Base-by-base conservation (phyloP, 2,797 vertebrate species). In the Taenioides sp. region DNA sequence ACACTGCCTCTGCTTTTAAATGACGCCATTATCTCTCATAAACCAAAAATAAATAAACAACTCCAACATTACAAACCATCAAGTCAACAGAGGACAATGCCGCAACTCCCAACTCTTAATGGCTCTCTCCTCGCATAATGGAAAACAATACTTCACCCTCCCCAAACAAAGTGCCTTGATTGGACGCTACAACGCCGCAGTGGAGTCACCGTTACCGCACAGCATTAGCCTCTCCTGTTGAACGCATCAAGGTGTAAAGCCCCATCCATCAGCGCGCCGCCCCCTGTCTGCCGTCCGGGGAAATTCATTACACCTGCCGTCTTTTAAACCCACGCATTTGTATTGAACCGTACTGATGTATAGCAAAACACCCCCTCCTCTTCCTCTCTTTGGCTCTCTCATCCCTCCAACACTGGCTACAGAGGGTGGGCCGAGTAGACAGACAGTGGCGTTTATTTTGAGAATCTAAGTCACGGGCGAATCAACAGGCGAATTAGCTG, bases 211-310 rank as follows among this genome's bases (percentile, higher is more conserved):
- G 73, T 67, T 67, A 74, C 25, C 17, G 65, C 14, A 63, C 65
- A 67, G 69, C 50, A 34, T 65, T 20, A 59, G 49, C 65, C 12
- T 65, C 20, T 76, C 66, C 69, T 71, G 68, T 57, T 75, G 69
- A 64, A 63, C 7, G 50, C 75, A 67, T 77, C 69, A 80, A 74
- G 67, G 73, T 74, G 65, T 69, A 52, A 84, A 77, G 70, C 71
- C 16, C 83, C 77, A 79, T 83, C 80, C 70, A 71, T 86, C 85
- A 87, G 79, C 76, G 77, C 66, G 79, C 73, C 74, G 79, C 74
- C 76, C 75, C 9, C 34, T 74, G 79, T 84, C 75, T 71, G 81
- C 20, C 9, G 4, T 67, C 27, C 50, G 9, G 20, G 67, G 64
- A 75, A 80, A 85, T 80, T 63, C 69, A 87, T 87, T 83, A 76